Evolutionary conservation across 1,140 invertebrate species (phyloP).

Genomic region (Drosophila pachea): DNA sequence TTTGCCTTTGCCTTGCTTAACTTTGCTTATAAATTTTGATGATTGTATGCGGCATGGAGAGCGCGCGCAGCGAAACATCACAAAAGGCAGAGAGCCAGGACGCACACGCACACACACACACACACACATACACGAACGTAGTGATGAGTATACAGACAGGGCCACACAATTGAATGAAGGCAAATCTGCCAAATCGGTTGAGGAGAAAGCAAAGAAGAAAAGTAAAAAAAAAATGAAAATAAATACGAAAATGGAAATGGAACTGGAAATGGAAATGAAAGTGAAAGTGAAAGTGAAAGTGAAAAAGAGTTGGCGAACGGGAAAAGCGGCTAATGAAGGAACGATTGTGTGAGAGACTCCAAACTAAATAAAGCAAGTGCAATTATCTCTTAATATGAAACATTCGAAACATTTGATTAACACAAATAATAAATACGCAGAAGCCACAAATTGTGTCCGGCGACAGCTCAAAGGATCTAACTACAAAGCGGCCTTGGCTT

Average conservation of each 20-base stretch:
- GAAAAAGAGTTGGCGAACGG: neutral
- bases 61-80: slow-evolving; percentile 21
- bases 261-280: neutral
- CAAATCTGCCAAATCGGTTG: slow-evolving; percentile 13
- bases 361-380: slow-evolving; percentile 1
- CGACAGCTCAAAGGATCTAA: neutral
- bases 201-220: neutral
- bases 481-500: neutral
- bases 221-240: neutral
- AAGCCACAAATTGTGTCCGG: neutral
- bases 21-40: slow-evolving; percentile 74
- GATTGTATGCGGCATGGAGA: slow-evolving; percentile 46
- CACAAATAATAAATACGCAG: neutral
- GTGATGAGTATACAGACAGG: slow-evolving; percentile 4
- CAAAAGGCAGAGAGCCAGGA: slow-evolving; percentile 18
- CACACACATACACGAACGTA: neutral
- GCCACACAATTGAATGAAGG: slow-evolving; percentile 18
- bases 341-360: neutral
- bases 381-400: slow-evolving; percentile 3
- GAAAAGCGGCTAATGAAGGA: slow-evolving; percentile 2
- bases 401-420: neutral
- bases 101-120: slow-evolving; percentile 16
- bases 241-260: neutral
- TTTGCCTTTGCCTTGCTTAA: slow-evolving; percentile 63
- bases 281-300: neutral